Evolutionary conservation across 2,888 invertebrate species (phyloP), one percentile per base, ranked within the genome.

Genomic region (Drosophila glabriapex): DNA sequence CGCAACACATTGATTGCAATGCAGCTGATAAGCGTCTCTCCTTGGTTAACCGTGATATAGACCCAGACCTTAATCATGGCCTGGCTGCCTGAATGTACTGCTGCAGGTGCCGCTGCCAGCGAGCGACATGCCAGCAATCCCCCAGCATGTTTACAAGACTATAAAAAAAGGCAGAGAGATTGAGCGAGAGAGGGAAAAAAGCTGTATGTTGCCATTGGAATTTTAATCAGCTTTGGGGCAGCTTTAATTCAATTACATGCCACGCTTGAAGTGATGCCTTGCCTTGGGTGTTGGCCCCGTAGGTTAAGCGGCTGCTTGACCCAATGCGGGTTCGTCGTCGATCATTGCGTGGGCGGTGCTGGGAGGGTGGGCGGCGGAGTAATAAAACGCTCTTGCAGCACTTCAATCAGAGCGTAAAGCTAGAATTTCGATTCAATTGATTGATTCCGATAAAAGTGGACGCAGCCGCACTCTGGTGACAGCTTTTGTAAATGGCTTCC

Each of bases 401-500:
- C 65, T 71, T 89, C 75, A 89, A 85, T 85, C 85, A 86, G 88
- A 85, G 85, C 90, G 90, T 88, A 83, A 83, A 88, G 62, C 28
- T 68, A 62, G 37, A 31, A 43, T 39, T 53, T 64, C 58, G 67
- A 61, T 65, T 59, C 79, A 79, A 79, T 87, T 82, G 90, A 87
- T 87, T 88, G 87, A 87, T 87, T 82, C 35, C 76, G 87, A 83
- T 87, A 80, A 90, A 90, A 84, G 78, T 50, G 54, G 70, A 84
- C 62, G 70, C 71, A 43, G 71, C 53, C 62, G 73, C 75, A 71
- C 64, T 62, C 75, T 83, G 86, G 71, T 90, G 90, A 90, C 89
- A 90, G 85, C 78, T 73, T 82, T 86, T 88, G 90, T 90, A 86
- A 86, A 89, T 90, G 90, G 89, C 73, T 89, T 90, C 87, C 88